A percentile compares a stretch with the other conserved stretches of the same genome.
Evolutionary conservation across 2,888 invertebrate genomes (phyloP).

Genomic region (Dastarcus helophoroides): DNA sequence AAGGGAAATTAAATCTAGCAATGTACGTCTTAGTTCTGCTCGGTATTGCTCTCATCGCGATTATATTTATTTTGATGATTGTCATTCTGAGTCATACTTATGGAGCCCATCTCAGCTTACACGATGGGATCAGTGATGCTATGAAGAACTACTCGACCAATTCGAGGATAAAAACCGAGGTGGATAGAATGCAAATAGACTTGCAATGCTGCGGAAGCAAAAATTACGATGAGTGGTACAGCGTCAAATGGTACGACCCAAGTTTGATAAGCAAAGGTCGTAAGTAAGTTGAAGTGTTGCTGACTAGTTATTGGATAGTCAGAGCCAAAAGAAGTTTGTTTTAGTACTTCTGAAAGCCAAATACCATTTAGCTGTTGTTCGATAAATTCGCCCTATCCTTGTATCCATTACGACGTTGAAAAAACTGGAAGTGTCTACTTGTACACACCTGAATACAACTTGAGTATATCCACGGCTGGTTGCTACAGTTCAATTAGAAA

Average conservation of each 20-base stretch:
- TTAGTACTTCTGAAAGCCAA: conserved; percentile 32
- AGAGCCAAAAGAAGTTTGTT: conserved; percentile 2
- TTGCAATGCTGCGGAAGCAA: conserved; percentile 52
- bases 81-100: conserved; percentile 25
- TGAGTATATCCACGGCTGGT: conserved; percentile 32
- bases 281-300: conserved; percentile 9
- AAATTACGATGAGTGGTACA: conserved; percentile 51
- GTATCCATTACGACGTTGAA: conserved; percentile 48
- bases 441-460: conserved; percentile 39
- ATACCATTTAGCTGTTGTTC: conserved; percentile 55
- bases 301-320: background rate
- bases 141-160: conserved; percentile 47
- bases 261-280: conserved; percentile 10
- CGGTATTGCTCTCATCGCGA: conserved; percentile 15
- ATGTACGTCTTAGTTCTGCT: conserved; percentile 21
- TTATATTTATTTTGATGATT: conserved; percentile 21
- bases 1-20: conserved; percentile 19
- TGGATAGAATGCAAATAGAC: conserved; percentile 49
- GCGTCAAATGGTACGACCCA: conserved; percentile 43
- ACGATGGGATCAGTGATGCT: conserved; percentile 45
- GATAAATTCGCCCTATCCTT: conserved; percentile 42
- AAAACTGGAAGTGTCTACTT: conserved; percentile 43
- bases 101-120: conserved; percentile 21
- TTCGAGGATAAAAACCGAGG: conserved; percentile 42
- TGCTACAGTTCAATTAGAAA: conserved; percentile 28